phyloP scores from a whole-genome alignment of 2,113 vertebrate species.

The Aplodontia rufa region DNA sequence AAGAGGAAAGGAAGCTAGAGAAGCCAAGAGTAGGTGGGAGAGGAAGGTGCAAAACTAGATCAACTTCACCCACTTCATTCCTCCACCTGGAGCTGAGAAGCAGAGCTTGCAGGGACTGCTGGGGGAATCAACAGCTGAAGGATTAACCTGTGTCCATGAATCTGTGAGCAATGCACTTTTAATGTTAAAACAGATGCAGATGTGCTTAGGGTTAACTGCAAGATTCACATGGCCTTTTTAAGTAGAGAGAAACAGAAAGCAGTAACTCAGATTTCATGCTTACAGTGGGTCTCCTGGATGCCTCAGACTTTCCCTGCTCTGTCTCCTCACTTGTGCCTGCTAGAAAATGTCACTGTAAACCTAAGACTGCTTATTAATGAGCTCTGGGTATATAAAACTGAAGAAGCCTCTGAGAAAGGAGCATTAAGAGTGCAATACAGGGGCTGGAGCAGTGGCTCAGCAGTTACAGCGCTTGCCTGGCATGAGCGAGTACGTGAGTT shows the following conservation, averaged over 20 bases:
- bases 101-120: fast-evolving
- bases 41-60: not conserved
- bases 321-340: not conserved
- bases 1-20: not conserved
- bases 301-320: not conserved
- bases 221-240: not conserved
- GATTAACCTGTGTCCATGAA: not conserved
- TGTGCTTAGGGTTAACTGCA: not conserved
- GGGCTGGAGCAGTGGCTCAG: too few species aligned
- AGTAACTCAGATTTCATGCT: not conserved
- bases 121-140: not conserved
- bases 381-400: not conserved
- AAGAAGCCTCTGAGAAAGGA: not conserved
- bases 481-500: too few species aligned
- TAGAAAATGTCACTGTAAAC: not conserved
- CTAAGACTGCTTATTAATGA: not conserved
- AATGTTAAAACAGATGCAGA: slow-evolving; percentile 32
- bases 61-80: not conserved
- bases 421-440: not conserved
- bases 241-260: not conserved
- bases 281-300: not conserved
- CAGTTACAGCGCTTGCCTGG: too few species aligned
- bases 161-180: not conserved
- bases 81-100: not conserved
- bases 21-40: not conserved